A percentile compares a stretch with the other conserved stretches of the same genome.
phyloP scores from a whole-genome alignment of 2,888 invertebrate species.

The Calliphora vomitoria region DNA sequence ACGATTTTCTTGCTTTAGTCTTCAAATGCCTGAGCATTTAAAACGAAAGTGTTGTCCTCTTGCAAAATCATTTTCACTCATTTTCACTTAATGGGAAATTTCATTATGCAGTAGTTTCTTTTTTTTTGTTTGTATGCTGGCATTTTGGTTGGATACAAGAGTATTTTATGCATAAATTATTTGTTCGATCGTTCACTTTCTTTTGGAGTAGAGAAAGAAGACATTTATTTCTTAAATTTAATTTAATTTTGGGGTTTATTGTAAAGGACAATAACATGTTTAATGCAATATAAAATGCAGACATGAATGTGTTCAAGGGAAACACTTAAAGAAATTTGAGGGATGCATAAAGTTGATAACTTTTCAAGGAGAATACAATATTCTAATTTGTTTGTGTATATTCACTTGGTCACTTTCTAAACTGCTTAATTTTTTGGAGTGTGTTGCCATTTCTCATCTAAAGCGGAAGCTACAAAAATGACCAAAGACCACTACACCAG shows the following conservation, averaged over 20 bases:
- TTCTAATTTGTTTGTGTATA: too few relatives aligned
- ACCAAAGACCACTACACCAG: slow-evolving; percentile 46
- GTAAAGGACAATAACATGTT: slow-evolving; percentile 47
- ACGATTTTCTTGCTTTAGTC: slow-evolving; percentile 12
- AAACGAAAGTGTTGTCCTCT: slow-evolving; percentile 18
- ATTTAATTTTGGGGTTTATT: slow-evolving; percentile 44
- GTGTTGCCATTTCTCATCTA: slow-evolving; percentile 1
- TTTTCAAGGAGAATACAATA: background rate
- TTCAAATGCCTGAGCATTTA: background rate
- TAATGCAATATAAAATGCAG: slow-evolving; percentile 34
- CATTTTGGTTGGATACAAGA: background rate
- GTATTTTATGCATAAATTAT: slow-evolving; percentile 55
- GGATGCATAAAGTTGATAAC: background rate
- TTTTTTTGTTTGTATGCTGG: background rate
- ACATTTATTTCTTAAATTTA: slow-evolving; percentile 29
- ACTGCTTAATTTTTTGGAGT: background rate
- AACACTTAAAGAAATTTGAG: slow-evolving; percentile 25
- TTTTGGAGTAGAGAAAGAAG: background rate
- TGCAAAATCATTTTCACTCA: slow-evolving; percentile 4
- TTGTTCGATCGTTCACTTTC: slow-evolving; percentile 31
- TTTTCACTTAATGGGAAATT: slow-evolving; percentile 3
- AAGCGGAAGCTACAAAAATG: slow-evolving; percentile 43
- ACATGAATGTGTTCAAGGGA: background rate
- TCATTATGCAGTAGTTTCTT: slow-evolving; percentile 32
- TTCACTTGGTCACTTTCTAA: background rate